These are phyloP conservation scores for Canis aureus DNA, from an alignment of 2,113 vertebrate species.

Conservation along the genomic window DNA sequence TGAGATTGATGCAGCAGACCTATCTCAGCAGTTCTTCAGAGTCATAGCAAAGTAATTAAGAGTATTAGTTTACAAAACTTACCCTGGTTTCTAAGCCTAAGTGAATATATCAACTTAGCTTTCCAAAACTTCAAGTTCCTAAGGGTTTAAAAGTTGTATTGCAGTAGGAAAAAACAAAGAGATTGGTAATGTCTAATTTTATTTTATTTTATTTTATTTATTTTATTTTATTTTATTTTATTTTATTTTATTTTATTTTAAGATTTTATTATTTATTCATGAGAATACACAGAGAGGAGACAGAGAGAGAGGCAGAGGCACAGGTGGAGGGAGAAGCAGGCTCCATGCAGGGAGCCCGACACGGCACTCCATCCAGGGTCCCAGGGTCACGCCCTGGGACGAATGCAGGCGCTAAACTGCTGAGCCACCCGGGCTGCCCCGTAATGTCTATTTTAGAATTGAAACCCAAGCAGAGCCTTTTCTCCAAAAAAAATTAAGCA, in stretches of 20 bases:
- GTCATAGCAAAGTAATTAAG: slow-evolving; percentile 32
- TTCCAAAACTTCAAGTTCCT: background rate
- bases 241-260: too few species aligned
- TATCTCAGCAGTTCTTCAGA: slow-evolving; percentile 52
- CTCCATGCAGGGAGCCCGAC: too few species aligned
- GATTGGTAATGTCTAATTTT: background rate
- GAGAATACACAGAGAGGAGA: too few species aligned
- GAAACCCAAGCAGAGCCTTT: background rate
- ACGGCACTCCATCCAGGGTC: too few species aligned
- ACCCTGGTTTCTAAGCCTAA: background rate
- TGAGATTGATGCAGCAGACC: slow-evolving; percentile 54
- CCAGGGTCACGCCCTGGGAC: too few species aligned
- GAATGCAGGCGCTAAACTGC: too few species aligned
- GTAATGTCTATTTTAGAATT: background rate
- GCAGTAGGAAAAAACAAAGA: background rate
- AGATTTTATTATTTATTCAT: too few species aligned
- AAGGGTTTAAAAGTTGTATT: background rate
- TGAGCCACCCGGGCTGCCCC: too few species aligned
- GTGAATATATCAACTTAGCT: background rate
- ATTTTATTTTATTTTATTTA: too few species aligned
- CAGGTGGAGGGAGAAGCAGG: too few species aligned
- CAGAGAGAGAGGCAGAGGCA: too few species aligned
- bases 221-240: too few species aligned
- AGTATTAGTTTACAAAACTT: slow-evolving; percentile 42
- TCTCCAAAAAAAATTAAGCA: background rate